Evolutionary conservation across 2,113 vertebrate species (phyloP), one percentile per base, ranked within the genome.

Genomic region (Gila orcuttii): DNA sequence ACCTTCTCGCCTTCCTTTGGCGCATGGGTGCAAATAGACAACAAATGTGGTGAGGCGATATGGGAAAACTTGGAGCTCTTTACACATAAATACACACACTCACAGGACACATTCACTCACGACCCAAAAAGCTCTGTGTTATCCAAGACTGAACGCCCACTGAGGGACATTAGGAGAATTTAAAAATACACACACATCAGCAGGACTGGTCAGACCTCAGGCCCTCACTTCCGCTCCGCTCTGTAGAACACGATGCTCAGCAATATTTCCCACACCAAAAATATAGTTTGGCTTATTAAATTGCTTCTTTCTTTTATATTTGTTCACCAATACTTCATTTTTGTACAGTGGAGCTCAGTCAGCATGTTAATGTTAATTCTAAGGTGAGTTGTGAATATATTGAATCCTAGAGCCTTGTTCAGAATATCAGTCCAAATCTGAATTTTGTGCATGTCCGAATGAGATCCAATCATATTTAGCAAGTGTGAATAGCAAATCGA

Each of bases 181-280:
- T 92, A 90, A 92, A 93, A 94, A 92, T 92, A 92, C 90, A 88
- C 87, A 76, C 69, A 76, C 90, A 92, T 93, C 91, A 93, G 92
- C 90, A 91, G 83, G 31, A 25, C 55, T 25, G 76, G 45, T 80
- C 28, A 73, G 69, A 55, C 89, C 84, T 85, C 88, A 82, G 36
- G 85, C 86, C 88, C 84, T 91, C 85, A 86, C 88, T 92, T 92
- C 91, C 86, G 55, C 87, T 90, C 83, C 25, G 21, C 87, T 86
- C 84, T 86, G 60, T 10, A 81, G 86, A 86, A 4, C 88, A 92
- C 89, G 83, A 86, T 88, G 83, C 69, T n/a, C 87, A 86, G 86
- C 89, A 82, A 89, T 91, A 87, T 93, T 94, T 93, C 91, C 90
- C 90, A 92, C 87, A 89, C 88, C 64, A 17, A 13, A 75, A 79